Evolutionary conservation across 1,140 invertebrate genomes (phyloP), one percentile per base, ranked within the genome.

Genomic region (Drosophila nasuta): DNA sequence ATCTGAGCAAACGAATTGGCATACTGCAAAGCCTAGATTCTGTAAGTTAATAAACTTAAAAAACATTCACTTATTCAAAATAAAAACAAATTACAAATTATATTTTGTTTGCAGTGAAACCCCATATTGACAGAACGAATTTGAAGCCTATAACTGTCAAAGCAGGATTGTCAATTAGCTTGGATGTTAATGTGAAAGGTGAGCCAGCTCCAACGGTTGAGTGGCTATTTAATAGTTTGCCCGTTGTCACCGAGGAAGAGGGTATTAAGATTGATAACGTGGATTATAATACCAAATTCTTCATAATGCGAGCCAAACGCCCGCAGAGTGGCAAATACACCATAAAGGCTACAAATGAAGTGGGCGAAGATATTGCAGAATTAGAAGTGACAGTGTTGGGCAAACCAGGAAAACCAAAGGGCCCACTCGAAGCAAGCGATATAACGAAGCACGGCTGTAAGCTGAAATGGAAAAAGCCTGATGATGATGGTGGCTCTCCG

Each of bases 401-500:
- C 92, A 96, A 96, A 80, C 97, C 97, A 43, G 94, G 95, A 38
- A 95, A 95, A 74, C 97, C 97, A 5, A 95, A 97, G 92, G 98
- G 97, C 67, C 98, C 98, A 0, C 92, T 99, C 56, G 96, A 98
- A 74, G 96, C 98, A 7, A 95, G 95, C 3, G 96, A 98, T 88
- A 95, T 99, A 6, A 98, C 96, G 1, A 98, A 99, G 93, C 97
- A 98, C 91, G 96, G 97, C 17, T 98, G 98, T 90, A 98, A 97
- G 82, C 93, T 99, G 1, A 96, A 97, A 88, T 98, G 98, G 98
- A 95, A 98, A 91, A 97, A 98, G 93, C 97, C 97, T 5, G 97
- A 97, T 67, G 97, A 98, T 92, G 97, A 98, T 85, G 98, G 98
- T 67, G 98, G 98, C 17, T 93, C 95, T 17, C 97, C 97, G 41